Conservation (phyloP, 2,797 vertebrate genomes). For the Diplodus puntazzo region DNA sequence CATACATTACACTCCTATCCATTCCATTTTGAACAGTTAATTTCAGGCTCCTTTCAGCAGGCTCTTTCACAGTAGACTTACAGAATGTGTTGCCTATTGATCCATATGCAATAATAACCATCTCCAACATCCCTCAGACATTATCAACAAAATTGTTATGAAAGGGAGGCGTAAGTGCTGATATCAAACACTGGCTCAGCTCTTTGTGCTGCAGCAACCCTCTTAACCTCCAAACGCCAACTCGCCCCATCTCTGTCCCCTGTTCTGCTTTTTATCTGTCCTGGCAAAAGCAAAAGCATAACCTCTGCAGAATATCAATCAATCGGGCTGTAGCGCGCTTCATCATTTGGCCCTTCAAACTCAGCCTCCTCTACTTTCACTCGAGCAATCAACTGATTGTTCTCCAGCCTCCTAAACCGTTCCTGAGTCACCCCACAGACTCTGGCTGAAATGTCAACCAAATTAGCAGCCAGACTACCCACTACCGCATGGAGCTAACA, state of each 20-base stretch:
- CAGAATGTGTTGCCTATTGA: not conserved
- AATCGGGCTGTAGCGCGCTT: slow-evolving; percentile 21
- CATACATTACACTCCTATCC: not conserved
- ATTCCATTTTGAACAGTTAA: not conserved
- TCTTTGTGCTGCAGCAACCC: not conserved
- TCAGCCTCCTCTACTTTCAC: slow-evolving; percentile 49
- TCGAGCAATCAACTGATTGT: slow-evolving; percentile 69
- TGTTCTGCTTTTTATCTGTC: slow-evolving; percentile 16
- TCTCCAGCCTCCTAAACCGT: slow-evolving; percentile 43
- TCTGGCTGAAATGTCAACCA: slow-evolving; percentile 71
- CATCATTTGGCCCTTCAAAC: slow-evolving; percentile 49
- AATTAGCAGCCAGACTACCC: slow-evolving; percentile 64
- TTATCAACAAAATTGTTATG: not conserved
- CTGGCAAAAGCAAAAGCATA: slow-evolving; percentile 27
- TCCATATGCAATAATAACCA: slow-evolving; percentile 1
- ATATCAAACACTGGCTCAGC: not conserved
- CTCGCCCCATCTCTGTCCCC: slow-evolving; percentile 1
- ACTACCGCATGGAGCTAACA: slow-evolving; percentile 24
- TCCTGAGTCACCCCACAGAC: slow-evolving; percentile 46
- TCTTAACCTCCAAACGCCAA: slow-evolving; percentile 24
- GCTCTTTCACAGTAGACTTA: slow-evolving; percentile 2
- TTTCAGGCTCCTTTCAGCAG: not conserved
- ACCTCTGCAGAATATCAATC: slow-evolving; percentile 67
- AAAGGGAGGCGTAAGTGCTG: not conserved
- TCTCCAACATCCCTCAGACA: not conserved